Base-by-base conservation (phyloP, 2,797 vertebrate species). In the Pachyuromys duprasi region DNA sequence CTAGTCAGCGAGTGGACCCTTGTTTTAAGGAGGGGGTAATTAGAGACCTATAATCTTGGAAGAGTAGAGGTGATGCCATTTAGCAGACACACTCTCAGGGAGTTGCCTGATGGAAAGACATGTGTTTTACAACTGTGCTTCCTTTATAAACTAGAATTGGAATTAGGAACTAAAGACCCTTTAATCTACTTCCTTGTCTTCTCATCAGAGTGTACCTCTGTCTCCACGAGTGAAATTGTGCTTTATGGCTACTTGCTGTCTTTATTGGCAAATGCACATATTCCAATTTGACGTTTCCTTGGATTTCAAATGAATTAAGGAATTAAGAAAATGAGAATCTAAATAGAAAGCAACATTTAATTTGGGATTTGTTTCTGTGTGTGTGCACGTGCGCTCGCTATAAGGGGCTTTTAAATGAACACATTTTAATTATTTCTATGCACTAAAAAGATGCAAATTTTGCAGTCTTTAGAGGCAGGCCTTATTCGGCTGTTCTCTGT, bases 1-100 rank as follows among this genome's bases (percentile, higher is more conserved):
- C 78, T 87, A 90, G 84, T 92, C 28, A 95, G 93, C 63, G 91
- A 94, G 89, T 93, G 63, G 67, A 91, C 78, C 53, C 42, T 92
- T 93, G 53, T 33, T 96, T 93, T 93, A 92, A 93, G 31, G 65
- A 91, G 72, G 26, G 36, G 80, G 90, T 96, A 96, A 95, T 95
- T 97, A 97, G 96, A 91, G 60, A 39, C 63, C 93, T 53, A 91
- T 93, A 83, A 81, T 93, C 90, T 94, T 90, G 53, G 74, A 89
- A 88, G 49, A 89, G 33, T 24, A 69, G 31, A 75, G 36, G 83
- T 94, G 86, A 92, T 87, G 69, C 82, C 62, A 83, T 76, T 93
- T 94, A 96, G 90, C n/a, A 93, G 75, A 93, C 28, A 78, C 8
- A 83, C 2, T 76, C 89, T 17, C 5, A 55, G 26, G 33, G 75